Percentiles rank a stretch among this genome's conserved stretches.
These are phyloP conservation scores for Coccyzus lansbergi DNA, from an alignment of 2,797 vertebrate genomes.

Conservation along the genomic window DNA sequence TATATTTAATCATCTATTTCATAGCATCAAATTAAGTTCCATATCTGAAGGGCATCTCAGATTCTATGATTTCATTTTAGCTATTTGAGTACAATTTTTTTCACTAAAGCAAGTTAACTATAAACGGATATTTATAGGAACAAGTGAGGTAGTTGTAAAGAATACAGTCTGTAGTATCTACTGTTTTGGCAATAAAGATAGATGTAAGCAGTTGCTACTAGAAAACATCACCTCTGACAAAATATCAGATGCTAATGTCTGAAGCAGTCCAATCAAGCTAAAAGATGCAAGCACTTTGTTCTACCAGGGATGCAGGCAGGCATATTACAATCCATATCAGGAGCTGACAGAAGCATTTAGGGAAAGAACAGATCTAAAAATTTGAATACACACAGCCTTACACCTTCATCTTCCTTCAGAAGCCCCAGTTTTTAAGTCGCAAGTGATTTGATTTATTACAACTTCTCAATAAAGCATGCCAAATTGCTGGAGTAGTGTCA, in stretches of 20 bases:
- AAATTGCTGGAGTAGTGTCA: constrained; percentile 6
- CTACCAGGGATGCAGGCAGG: not conserved
- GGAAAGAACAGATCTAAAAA: not conserved
- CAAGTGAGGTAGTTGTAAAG: not conserved
- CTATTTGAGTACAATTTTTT: not conserved
- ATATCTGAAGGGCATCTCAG: not conserved
- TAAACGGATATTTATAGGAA: not conserved
- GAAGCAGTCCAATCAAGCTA: constrained; percentile 25
- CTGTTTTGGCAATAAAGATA: not conserved
- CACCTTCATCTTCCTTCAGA: not conserved
- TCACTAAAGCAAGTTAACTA: not conserved
- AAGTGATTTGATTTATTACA: not conserved
- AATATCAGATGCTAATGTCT: constrained; percentile 30
- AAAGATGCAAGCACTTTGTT: constrained; percentile 2
- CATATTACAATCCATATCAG: not conserved
- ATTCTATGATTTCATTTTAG: not conserved
- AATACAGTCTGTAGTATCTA: not conserved
- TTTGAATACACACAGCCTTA: not conserved
- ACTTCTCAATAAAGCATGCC: not conserved
- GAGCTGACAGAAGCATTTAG: not conserved
- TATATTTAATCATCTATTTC: not conserved
- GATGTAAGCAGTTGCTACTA: constrained; percentile 37
- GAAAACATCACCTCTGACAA: constrained; percentile 48
- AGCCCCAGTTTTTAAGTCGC: not conserved
- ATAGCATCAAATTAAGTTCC: not conserved